Percentiles rank a stretch among this genome's conserved stretches.
Conservation (phyloP, 2,113 vertebrate genomes). For the Oostethus manadensis region DNA sequence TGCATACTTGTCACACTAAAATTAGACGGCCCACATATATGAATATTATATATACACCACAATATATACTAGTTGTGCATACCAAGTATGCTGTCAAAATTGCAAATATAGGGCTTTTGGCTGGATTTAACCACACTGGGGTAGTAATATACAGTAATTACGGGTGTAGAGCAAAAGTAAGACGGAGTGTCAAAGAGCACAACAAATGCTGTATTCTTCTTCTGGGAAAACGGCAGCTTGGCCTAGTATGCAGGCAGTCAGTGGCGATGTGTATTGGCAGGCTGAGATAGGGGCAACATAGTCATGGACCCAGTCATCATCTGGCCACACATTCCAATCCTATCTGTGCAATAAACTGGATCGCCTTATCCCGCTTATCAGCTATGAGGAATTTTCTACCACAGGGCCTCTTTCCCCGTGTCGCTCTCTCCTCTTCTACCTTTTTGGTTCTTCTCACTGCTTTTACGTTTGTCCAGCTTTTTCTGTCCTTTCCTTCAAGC, state of each 20-base stretch:
- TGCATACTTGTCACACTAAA: conserved; percentile 34
- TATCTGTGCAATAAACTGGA: conserved; percentile 80
- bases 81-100: conserved; percentile 12
- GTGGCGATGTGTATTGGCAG: conserved; percentile 69
- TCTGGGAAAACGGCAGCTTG: conserved; percentile 33
- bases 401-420: conserved; percentile 51
- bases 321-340: conserved; percentile 72
- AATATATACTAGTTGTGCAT: conserved; percentile 26
- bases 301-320: conserved; percentile 68
- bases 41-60: conserved; percentile 38
- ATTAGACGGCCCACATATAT: conserved; percentile 35
- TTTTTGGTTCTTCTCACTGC: conserved; percentile 42
- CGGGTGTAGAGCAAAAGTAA: conserved; percentile 30
- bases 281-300: conserved; percentile 67
- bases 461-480: conserved; percentile 19
- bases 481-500: conserved; percentile 54
- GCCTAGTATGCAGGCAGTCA: conserved; percentile 43
- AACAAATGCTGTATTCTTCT: conserved; percentile 33
- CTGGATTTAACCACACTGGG: conserved; percentile 8
- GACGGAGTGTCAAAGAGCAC: conserved; percentile 21
- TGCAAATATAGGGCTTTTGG: conserved; percentile 36
- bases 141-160: conserved; percentile 42
- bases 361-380: conserved; percentile 78
- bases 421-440: conserved; percentile 33
- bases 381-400: conserved; percentile 75